Conservation (phyloP, 2,888 invertebrate genomes). For the Minunthozetes semirufus region DNA sequence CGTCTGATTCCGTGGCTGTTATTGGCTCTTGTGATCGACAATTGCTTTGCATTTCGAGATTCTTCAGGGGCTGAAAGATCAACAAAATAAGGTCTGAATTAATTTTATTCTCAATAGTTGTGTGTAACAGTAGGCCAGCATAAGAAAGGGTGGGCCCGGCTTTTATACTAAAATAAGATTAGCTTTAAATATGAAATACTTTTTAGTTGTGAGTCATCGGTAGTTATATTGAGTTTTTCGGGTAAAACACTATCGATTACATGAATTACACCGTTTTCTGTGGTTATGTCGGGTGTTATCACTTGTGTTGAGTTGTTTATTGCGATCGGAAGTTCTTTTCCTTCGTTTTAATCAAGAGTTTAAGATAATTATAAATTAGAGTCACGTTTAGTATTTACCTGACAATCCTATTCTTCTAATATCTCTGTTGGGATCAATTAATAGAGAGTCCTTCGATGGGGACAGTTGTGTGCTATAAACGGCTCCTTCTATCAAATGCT, state of each 20-base stretch:
- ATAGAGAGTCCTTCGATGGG: background rate
- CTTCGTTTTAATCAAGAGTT: no score
- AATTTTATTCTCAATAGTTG: no score
- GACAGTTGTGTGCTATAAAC: background rate
- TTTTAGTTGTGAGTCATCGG: background rate
- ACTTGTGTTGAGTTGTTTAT: slow-evolving; percentile 28
- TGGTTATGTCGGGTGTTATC: slow-evolving; percentile 30
- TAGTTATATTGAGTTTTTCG: background rate
- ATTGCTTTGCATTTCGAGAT: background rate
- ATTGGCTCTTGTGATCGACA: background rate
- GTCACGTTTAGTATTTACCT: background rate
- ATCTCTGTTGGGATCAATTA: background rate
- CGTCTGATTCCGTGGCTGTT: slow-evolving; percentile 33
- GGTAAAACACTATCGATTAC: slow-evolving; percentile 34
- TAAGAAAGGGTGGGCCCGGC: no score
- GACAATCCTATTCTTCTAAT: slow-evolving; percentile 6
- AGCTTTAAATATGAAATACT: background rate
- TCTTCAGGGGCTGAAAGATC: background rate
- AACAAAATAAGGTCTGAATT: no score
- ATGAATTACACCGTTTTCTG: slow-evolving; percentile 38
- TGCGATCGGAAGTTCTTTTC: background rate
- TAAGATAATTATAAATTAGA: background rate
- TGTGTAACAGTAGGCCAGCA: no score
- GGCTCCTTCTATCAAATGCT: slow-evolving; percentile 21
- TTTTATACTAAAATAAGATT: no score